Evolutionary conservation across 2,888 invertebrate species (phyloP).

Genomic region (Ophion ellenae): DNA sequence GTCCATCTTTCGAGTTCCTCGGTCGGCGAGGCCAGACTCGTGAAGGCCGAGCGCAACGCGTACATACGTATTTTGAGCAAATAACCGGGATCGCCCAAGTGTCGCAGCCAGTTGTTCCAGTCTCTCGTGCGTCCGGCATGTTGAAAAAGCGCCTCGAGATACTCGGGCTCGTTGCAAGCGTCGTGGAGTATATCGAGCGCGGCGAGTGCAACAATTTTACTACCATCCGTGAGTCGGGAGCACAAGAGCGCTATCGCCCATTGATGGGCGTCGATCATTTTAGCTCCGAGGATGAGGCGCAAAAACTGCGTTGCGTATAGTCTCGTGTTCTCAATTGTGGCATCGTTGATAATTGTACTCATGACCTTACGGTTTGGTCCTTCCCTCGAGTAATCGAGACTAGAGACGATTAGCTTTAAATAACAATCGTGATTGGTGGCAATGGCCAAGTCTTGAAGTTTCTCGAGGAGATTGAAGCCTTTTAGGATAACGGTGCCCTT

Average conservation of each 20-base stretch:
- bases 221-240: constrained; percentile 93
- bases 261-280: constrained; percentile 89
- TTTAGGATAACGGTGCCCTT: constrained; percentile 90
- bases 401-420: constrained; percentile 96
- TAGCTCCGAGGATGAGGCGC: constrained; percentile 92
- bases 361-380: constrained; percentile 89
- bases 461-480: constrained; percentile 82
- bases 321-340: constrained; percentile 85
- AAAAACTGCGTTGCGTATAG: constrained; percentile 97
- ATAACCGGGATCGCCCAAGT: constrained; percentile 86
- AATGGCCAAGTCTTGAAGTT: constrained; percentile 90
- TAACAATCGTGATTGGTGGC: constrained; percentile 95
- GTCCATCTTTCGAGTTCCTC: constrained; percentile 82
- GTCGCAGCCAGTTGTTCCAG: constrained; percentile 84
- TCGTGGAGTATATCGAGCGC: constrained; percentile 95
- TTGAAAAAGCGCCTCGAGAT: constrained; percentile 76
- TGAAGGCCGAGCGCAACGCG: constrained; percentile 85
- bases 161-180: constrained; percentile 91
- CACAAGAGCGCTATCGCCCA: constrained; percentile 96
- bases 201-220: constrained; percentile 91
- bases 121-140: constrained; percentile 73
- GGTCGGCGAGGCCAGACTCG: constrained; percentile 81
- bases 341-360: constrained; percentile 85
- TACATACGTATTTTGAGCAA: constrained; percentile 85
- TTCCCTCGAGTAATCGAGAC: constrained; percentile 93